Percentiles rank a stretch among this genome's conserved stretches.
phyloP scores from a whole-genome alignment of 2,888 invertebrate species.

The Phytoseiulus persimilis region DNA sequence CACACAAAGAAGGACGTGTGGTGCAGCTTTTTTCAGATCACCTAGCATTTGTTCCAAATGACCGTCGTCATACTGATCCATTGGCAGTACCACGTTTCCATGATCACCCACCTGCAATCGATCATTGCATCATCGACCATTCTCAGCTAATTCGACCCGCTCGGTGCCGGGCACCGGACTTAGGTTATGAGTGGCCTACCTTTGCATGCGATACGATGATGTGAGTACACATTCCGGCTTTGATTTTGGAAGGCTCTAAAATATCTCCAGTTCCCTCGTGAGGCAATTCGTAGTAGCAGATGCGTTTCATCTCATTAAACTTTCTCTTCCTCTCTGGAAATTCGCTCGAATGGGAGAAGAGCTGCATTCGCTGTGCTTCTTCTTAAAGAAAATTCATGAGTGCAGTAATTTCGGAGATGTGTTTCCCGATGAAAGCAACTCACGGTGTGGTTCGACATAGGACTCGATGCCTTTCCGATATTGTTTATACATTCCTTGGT shows the following conservation, averaged over 20 bases:
- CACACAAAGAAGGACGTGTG: slow-evolving; percentile 25
- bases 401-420: too few species aligned
- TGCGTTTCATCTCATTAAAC: slow-evolving; percentile 20
- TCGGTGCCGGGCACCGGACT: too few species aligned
- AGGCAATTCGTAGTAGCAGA: slow-evolving; percentile 11
- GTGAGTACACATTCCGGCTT: slow-evolving; percentile 15
- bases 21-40: slow-evolving; percentile 10
- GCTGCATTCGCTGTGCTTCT: too few species aligned
- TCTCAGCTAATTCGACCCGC: too few species aligned
- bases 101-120: neutral
- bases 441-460: slow-evolving; percentile 29
- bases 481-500: slow-evolving; percentile 21
- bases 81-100: neutral
- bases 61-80: slow-evolving; percentile 8
- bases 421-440: too few species aligned
- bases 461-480: slow-evolving; percentile 22
- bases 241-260: slow-evolving; percentile 6
- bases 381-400: too few species aligned
- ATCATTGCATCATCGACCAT: too few species aligned
- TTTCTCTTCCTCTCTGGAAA: slow-evolving; percentile 22
- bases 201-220: neutral
- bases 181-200: too few species aligned
- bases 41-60: slow-evolving; percentile 5
- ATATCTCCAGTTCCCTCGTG: neutral
- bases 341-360: neutral